Percentiles rank a stretch among this genome's conserved stretches.
Conservation (phyloP, 1,140 invertebrate species). For the Orchestia grillus region DNA sequence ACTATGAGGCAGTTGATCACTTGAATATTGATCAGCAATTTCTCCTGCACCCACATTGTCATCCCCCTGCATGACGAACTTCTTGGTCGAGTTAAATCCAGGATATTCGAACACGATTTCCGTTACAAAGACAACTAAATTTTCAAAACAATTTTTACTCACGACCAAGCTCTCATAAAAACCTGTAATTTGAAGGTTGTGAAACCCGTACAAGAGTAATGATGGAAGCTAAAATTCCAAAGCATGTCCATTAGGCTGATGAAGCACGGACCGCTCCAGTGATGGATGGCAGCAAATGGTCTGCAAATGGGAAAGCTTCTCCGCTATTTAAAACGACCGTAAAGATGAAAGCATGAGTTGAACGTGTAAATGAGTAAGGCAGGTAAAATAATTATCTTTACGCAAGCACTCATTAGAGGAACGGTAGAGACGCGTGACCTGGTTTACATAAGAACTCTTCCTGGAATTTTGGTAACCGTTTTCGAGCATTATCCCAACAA, state of each 20-base stretch:
- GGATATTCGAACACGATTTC: neutral
- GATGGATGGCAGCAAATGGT: neutral
- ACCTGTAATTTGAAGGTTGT: neutral
- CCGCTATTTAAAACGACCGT: neutral
- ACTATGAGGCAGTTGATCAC: no score
- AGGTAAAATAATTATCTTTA: neutral
- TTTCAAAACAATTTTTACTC: neutral
- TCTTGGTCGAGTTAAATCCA: neutral
- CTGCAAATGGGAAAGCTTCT: neutral
- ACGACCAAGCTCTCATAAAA: neutral
- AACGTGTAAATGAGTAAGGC: neutral
- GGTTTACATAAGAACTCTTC: neutral
- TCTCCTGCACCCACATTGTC: no score
- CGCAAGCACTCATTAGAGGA: neutral
- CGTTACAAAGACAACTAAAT: neutral
- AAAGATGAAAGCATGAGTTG: neutral
- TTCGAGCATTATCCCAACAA: no score
- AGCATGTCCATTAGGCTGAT: neutral
- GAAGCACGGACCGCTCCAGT: neutral
- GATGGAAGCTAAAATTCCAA: neutral
- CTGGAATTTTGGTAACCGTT: no score
- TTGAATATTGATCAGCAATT: no score
- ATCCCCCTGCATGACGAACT: neutral
- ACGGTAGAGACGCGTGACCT: neutral
- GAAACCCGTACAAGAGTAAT: neutral